A percentile compares a stretch with the other conserved stretches of the same genome.
Evolutionary conservation across 2,888 invertebrate species (phyloP).

Genomic region (Rotaria socialis): DNA sequence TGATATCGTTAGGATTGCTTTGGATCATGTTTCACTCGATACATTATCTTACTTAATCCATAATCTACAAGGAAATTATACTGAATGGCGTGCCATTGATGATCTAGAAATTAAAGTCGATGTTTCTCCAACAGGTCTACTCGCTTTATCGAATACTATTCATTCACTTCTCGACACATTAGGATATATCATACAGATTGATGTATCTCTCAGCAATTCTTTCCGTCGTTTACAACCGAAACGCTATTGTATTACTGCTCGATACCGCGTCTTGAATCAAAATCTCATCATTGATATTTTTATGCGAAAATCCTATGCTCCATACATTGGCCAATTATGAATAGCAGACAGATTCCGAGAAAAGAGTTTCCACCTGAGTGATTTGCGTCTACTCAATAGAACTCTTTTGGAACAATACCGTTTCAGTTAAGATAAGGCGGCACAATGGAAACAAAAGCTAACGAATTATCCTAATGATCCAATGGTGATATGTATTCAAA

Average conservation of each 20-base stretch:
- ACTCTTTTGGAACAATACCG: not conserved
- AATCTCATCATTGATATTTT: not conserved
- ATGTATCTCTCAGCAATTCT: not conserved
- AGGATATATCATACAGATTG: not conserved
- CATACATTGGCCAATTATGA: not conserved
- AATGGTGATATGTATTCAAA: fast-evolving
- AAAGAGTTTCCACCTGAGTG: not conserved
- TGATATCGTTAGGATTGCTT: not conserved
- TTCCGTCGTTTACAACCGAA: not conserved
- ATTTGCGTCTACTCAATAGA: not conserved
- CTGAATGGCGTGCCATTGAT: not conserved
- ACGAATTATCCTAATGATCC: not conserved
- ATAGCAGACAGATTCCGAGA: fast-evolving
- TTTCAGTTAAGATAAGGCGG: not conserved
- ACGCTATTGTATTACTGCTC: not conserved
- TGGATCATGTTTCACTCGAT: not conserved
- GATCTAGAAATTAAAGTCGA: not conserved
- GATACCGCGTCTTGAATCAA: not conserved
- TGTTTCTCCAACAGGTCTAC: not conserved
- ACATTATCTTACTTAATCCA: not conserved
- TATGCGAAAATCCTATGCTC: not conserved
- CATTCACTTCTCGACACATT: not conserved
- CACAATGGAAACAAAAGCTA: not conserved
- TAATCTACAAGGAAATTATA: not conserved
- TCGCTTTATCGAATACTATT: not conserved